Evolutionary conservation across 2,888 invertebrate genomes (phyloP), one percentile per base, ranked within the genome.

Genomic region (Molorchus minor): DNA sequence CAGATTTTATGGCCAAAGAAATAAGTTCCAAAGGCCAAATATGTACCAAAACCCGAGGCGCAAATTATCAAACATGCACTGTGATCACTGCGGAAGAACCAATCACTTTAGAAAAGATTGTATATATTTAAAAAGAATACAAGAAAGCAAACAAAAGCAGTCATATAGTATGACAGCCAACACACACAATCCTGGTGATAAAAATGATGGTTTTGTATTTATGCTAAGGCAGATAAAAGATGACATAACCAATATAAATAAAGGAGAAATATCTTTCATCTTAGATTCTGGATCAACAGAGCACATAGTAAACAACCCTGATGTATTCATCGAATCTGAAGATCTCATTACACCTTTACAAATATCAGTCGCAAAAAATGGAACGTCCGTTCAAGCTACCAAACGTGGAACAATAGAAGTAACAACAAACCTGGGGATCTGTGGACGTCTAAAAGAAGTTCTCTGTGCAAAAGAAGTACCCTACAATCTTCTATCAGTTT

Each of bases 251-350:
- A 7, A 33, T n/a, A 33, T 25, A 25, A 5, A 25, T 25, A 33
- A n/a, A 10, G 3, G 33, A 12, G 33, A 3, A 7, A 3, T 33
- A 10, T n/a, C 3, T 7, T 33, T 33, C 12, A n/a, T 33, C 12
- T 33, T 52, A 41, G 52, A 52, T 41, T 52, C 52, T 41, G 41
- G 41, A 21, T 40, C 52, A 35, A 40, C 41, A 8, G 52, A 52
- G 21, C 52, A 41, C 41, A 51, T 40, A 15, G 36, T 51, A 36
- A 51, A 51, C n/a, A 10, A 15, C 13, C 21, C 36, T n/a, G 51
- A 51, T 12, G 16, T 38, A 20, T 25, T 25, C 15, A n/a, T 8
- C 3, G 8, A 3, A 25, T 25, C 8, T 25, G 25, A 25, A 25
- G 25, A 25, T 33, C 12, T 10, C 10, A 5, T 3, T 20, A 17